These are phyloP conservation scores for Ceratina australensis DNA, from an alignment of 1,140 invertebrate genomes.

Conservation along the genomic window DNA sequence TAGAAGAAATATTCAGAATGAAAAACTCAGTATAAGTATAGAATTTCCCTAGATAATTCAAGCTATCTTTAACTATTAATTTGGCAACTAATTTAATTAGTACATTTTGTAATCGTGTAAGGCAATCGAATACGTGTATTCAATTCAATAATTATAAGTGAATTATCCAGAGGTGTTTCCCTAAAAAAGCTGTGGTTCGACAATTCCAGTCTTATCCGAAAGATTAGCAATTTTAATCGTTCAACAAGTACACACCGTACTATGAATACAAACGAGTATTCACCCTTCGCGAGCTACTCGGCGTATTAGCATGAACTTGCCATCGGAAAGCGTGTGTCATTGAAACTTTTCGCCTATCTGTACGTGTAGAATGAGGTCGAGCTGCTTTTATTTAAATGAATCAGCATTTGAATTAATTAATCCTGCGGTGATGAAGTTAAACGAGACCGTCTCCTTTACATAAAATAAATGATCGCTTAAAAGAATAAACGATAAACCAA, in stretches of 20 bases:
- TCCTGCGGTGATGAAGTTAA: constrained; percentile 7
- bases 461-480: too few species aligned
- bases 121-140: too few species aligned
- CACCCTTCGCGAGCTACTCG: background rate
- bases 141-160: too few species aligned
- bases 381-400: background rate
- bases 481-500: too few species aligned
- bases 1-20: too few species aligned
- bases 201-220: background rate
- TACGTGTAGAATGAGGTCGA: background rate
- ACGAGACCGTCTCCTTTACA: background rate
- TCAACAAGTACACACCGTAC: background rate
- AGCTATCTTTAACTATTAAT: too few species aligned
- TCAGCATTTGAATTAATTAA: constrained; percentile 15
- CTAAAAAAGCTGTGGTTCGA: too few species aligned
- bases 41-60: too few species aligned
- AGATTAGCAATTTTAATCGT: constrained; percentile 16
- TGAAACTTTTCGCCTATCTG: background rate
- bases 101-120: too few species aligned
- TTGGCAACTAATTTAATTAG: too few species aligned
- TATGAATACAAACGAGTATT: constrained; percentile 15
- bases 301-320: constrained; percentile 3
- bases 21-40: too few species aligned
- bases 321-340: background rate
- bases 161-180: too few species aligned